These are phyloP conservation scores for Eurytoma californica DNA, from an alignment of 2,888 invertebrate species.

Conservation along the genomic window DNA sequence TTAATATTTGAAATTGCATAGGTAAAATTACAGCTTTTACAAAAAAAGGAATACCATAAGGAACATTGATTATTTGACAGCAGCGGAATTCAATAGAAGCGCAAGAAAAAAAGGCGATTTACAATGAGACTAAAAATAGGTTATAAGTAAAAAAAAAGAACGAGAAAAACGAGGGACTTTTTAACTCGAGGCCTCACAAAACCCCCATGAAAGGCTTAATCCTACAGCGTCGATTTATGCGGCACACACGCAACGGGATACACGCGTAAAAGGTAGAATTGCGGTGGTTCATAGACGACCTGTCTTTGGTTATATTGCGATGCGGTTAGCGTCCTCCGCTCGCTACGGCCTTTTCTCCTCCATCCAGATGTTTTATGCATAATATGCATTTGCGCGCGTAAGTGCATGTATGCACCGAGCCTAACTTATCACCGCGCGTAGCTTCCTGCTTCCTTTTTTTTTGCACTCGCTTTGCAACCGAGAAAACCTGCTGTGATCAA, in stretches of 20 bases:
- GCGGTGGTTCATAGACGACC: slow-evolving; percentile 68
- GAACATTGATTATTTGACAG: slow-evolving; percentile 18
- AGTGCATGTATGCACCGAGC: slow-evolving; percentile 37
- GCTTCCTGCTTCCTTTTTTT: slow-evolving; percentile 28
- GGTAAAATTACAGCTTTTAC: slow-evolving; percentile 24
- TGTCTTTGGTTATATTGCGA: slow-evolving; percentile 65
- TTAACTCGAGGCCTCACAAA: slow-evolving; percentile 53
- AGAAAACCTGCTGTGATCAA: not conserved
- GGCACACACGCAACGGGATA: slow-evolving; percentile 54
- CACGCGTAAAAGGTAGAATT: slow-evolving; percentile 66
- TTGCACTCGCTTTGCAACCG: not conserved
- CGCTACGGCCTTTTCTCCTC: slow-evolving; percentile 36
- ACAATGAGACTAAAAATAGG: slow-evolving; percentile 1
- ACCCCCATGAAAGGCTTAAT: slow-evolving; percentile 66
- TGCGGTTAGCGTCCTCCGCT: slow-evolving; percentile 64
- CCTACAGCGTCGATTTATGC: slow-evolving; percentile 62
- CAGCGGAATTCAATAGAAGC: slow-evolving; percentile 11
- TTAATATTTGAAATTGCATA: slow-evolving; percentile 4
- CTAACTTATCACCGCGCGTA: slow-evolving; percentile 33
- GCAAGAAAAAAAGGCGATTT: slow-evolving; percentile 12
- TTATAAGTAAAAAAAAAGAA: not conserved
- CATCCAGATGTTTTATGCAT: slow-evolving; percentile 51
- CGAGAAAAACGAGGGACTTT: slow-evolving; percentile 51
- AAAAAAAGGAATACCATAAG: slow-evolving; percentile 20
- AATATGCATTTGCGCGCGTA: slow-evolving; percentile 37